phyloP scores from a whole-genome alignment of 2,888 invertebrate genomes.

The Drosophila robusta region DNA sequence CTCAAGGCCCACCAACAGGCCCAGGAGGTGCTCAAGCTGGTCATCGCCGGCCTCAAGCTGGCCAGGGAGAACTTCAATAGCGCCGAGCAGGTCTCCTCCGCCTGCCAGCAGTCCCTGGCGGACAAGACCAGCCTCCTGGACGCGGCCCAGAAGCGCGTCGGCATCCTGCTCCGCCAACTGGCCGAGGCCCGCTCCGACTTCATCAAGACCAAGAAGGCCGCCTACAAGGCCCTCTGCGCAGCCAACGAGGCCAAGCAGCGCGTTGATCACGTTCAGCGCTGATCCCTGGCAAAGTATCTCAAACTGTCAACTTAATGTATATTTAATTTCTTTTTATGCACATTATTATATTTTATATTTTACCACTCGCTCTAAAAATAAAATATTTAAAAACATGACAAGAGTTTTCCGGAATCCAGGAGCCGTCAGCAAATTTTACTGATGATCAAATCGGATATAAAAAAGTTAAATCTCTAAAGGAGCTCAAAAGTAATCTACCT shows the following conservation, averaged over 20 bases:
- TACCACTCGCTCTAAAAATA: no score
- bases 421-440: no score
- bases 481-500: no score
- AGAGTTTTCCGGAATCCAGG: no score
- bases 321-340: slow-evolving; percentile 28
- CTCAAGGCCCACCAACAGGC: slow-evolving; percentile 88
- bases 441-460: no score
- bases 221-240: slow-evolving; percentile 88
- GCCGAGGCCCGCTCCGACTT: slow-evolving; percentile 88
- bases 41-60: slow-evolving; percentile 84
- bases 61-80: slow-evolving; percentile 87
- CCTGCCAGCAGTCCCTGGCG: slow-evolving; percentile 87
- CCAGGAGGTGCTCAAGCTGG: slow-evolving; percentile 86
- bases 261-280: slow-evolving; percentile 6
- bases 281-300: neutral
- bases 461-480: no score
- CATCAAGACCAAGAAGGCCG: slow-evolving; percentile 88
- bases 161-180: slow-evolving; percentile 87
- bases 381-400: no score
- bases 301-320: neutral
- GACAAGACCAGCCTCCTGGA: slow-evolving; percentile 89
- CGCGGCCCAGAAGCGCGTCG: slow-evolving; percentile 88
- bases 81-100: slow-evolving; percentile 87
- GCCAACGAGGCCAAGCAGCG: slow-evolving; percentile 88
- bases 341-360: no score